phyloP scores from a whole-genome alignment of 1,140 invertebrate genomes.

The Hesperophylax magnus region DNA sequence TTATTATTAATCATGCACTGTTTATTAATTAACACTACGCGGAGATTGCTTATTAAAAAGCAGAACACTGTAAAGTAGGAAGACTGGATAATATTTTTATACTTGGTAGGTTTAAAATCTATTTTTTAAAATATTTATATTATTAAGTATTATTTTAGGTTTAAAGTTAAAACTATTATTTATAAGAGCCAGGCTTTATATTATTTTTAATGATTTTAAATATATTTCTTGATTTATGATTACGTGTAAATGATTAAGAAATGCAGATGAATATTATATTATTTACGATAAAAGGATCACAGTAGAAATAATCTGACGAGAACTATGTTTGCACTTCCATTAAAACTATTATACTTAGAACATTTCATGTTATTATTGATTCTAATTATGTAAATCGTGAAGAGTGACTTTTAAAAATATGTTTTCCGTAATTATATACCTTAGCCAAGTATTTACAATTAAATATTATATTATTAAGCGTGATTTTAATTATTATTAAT shows the following conservation, averaged over 20 bases:
- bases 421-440: background rate
- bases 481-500: constrained; percentile 7
- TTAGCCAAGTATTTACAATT: constrained; percentile 19
- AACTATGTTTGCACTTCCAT: constrained; percentile 18
- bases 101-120: background rate
- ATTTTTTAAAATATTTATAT: no score
- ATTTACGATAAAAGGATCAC: constrained; percentile 35
- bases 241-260: constrained; percentile 34
- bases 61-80: constrained; percentile 27
- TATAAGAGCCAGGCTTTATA: constrained; percentile 2
- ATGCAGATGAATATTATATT: constrained; percentile 16
- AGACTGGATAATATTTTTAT: constrained; percentile 25
- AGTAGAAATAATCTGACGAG: constrained; percentile 7
- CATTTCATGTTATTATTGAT: constrained; percentile 2
- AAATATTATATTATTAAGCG: constrained; percentile 29
- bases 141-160: background rate
- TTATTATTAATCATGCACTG: background rate
- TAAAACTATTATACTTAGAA: background rate
- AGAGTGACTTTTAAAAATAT: background rate
- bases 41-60: constrained; percentile 15
- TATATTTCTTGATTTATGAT: constrained; percentile 12
- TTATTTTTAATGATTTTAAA: background rate
- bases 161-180: constrained; percentile 1
- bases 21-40: constrained; percentile 17
- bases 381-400: background rate